Base-by-base conservation (phyloP, 2,113 vertebrate species). In the Illadopsis cleaveri region DNA sequence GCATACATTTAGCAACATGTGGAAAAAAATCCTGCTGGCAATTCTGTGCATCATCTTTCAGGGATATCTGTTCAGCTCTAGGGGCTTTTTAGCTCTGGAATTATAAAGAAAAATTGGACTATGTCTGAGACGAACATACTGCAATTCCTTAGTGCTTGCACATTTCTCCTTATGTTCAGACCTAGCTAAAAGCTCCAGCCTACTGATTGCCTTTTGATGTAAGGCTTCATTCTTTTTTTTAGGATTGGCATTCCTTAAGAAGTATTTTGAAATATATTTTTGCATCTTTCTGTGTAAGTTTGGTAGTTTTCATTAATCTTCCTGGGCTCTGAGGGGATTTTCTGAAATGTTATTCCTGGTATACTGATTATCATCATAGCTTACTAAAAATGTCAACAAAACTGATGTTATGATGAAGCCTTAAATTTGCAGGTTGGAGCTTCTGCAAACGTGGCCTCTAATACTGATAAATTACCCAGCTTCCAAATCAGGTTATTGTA, bases 51-150 rank as follows among this genome's bases (percentile, higher is more conserved):
- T 81, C 88, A 48, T 95, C 54, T 96, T 97, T 96, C 47, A 83
- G 95, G 38, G 87, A 50, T 92, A 81, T 93, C 82, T 95, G 45
- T 89, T 96, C 78, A 94, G 86, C 91, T 96, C 68, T 47, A 87
- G 92, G 96, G 86, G 35, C 76, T 94, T 97, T 77, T 96, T 93
- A 77, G 45, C 90, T 81, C 81, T 78, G 80, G 91, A 96, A 88
- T 93, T 94, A 92, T 90, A 77, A 79, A 87, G 58, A 93, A 86
- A 93, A 84, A 95, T 88, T 86, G 93, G 87, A 71, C 54, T 92
- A 1, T 72, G 64, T 33, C 45, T 75, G 69, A 87, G 89, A 87
- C 38, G 73, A 81, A 45, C 45, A 28, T 89, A 61, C 56, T 91
- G 70, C 66, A 53, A 16, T 90, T 94, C 89, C 75, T 91, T 82